Evolutionary conservation across 2,113 vertebrate species (phyloP), one percentile per base, ranked within the genome.

Genomic region (Myotis davidii): DNA sequence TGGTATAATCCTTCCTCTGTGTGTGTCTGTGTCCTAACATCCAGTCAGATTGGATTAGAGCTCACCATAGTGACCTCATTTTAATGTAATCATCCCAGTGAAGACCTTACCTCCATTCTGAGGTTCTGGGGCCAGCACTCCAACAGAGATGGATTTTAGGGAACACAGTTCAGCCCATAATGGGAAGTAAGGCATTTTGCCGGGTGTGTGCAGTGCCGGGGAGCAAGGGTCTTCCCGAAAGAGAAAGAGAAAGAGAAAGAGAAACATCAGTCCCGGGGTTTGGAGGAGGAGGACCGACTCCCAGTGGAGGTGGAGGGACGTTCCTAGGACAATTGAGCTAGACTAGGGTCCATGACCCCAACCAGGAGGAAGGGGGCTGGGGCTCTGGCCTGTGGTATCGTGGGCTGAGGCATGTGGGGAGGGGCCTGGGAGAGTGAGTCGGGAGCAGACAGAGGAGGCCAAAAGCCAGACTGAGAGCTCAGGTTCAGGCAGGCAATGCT

Each of bases 361-460:
- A 85, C 6, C 27, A 9, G 25, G 20, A 77, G 45, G 20, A 54
- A n/a, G 17, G 25, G 25, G 4, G 6, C 29, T n/a, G 25, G 25
- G 4, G 6, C 29, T n/a, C 14, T 0, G 0, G 42, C 42, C 50
- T n/a, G 18, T 1, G 13, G 17, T 5, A 48, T 7, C 27, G 6
- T 70, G 11, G 29, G 8, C 76, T 74, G 5, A 3, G 6, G n/a
- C n/a, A 76, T 69, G 25, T 2, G 6, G 23, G 16, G 25, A 17
- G 5, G 29, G 13, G 3, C 14, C 64, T 67, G 6, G 14, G 13
- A 14, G 16, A 34, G 11, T 54, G 25, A n/a, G 7, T 48, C 1
- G 11, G 37, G 74, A 59, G 32, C 67, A 76, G 54, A 88, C 9
- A 39, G 21, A 83, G 34, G 27, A 67, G 20, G 10, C 29, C 48